Base-by-base conservation (phyloP, 2,113 vertebrate species). In the Ammodytes marinus region DNA sequence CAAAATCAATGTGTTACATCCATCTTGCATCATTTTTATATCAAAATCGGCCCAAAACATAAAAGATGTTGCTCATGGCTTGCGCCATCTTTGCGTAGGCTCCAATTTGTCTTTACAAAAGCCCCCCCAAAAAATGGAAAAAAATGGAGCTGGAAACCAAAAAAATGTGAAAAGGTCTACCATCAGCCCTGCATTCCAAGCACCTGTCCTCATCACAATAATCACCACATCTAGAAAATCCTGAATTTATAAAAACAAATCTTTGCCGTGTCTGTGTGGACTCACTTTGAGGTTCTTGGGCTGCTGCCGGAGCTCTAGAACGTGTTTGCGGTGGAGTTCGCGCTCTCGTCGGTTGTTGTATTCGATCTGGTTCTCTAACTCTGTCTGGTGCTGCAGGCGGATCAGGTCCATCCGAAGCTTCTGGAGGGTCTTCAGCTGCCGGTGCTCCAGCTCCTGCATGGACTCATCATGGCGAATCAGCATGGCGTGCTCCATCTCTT, bases 401-500 rank as follows among this genome's bases (percentile, higher is more conserved):
- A 99, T 99, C 90, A 99, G 96, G 94, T 99, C 98, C 97, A 99
- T 98, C 53, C 98, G 96, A 77, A 99, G 96, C 95, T 97, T 99
- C 96, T 99, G 98, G 91, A 99, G 91, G 3, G 93, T 97, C 94
- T 96, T 97, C 87, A 99, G 96, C 96, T 99, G 98, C 91, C 98
- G 87, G 76, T 98, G 97, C 89, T 99, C 98, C 67, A 99, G 95
- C 86, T 99, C 98, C 52, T 97, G 97, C 43, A 97, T 99, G 76
- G 97, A 99, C 96, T 99, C 98, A 3, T 99, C 98, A 17, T 99
- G 98, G 90, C 98, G 96, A 94, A 99, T 99, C 84, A 99, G 93
- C 97, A 99, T 98, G 89, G 98, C 97, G 0, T 99, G 98, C 94
- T 99, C 98, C 97, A 98, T 98, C 91, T 99, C 98, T 88, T 99